A percentile compares a stretch with the other conserved stretches of the same genome.
phyloP scores from a whole-genome alignment of 2,888 invertebrate genomes.

The Melinopterus prodromus region DNA sequence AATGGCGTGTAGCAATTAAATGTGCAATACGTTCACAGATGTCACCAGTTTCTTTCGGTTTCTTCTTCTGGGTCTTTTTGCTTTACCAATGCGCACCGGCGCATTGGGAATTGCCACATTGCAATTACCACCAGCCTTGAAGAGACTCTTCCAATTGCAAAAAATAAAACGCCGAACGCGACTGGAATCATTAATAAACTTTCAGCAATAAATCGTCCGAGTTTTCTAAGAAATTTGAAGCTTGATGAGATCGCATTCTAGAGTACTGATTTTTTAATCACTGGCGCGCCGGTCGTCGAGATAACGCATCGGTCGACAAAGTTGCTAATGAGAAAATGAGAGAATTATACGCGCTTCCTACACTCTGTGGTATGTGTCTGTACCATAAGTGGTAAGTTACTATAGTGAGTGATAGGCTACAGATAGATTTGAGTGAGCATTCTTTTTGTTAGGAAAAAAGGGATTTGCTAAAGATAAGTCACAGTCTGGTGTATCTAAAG shows the following conservation, averaged over 20 bases:
- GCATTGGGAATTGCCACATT: constrained; percentile 24
- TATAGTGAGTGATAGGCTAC: no score
- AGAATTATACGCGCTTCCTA: no score
- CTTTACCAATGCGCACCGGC: not conserved
- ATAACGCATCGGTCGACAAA: not conserved
- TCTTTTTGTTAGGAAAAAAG: no score
- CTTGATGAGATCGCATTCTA: not conserved
- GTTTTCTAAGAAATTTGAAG: constrained; percentile 14
- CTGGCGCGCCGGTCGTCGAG: not conserved
- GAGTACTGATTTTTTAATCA: not conserved
- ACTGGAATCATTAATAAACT: constrained; percentile 23
- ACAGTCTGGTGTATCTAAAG: no score
- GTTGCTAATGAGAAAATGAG: not conserved
- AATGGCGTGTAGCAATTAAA: constrained; percentile 4
- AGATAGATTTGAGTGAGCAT: no score
- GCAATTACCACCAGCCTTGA: constrained; percentile 21
- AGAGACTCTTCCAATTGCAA: constrained; percentile 16
- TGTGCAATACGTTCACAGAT: constrained; percentile 14
- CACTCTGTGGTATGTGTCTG: no score
- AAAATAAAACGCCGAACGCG: constrained; percentile 18
- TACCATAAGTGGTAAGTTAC: no score
- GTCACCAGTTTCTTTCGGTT: constrained; percentile 18
- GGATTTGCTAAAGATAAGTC: no score
- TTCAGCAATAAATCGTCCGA: constrained; percentile 7
- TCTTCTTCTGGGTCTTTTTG: constrained; percentile 17